A percentile compares a stretch with the other conserved stretches of the same genome.
phyloP scores from a whole-genome alignment of 2,797 vertebrate genomes.

The Carcharodon carcharias region DNA sequence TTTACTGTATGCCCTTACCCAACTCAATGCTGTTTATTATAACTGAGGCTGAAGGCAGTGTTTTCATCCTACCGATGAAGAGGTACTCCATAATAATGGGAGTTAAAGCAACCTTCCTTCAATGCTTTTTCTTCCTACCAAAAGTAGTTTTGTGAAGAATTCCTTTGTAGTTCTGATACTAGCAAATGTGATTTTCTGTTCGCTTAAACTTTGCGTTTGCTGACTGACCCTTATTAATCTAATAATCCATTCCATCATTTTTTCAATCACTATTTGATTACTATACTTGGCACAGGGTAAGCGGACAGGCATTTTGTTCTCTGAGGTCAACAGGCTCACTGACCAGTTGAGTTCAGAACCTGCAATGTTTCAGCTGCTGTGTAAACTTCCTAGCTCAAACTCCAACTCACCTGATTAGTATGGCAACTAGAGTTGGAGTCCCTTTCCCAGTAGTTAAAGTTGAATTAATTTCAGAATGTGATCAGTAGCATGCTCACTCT shows the following conservation, averaged over 20 bases:
- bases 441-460: background rate
- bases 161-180: background rate
- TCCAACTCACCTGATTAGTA: background rate
- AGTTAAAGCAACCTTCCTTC: background rate
- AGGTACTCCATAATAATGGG: background rate
- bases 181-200: background rate
- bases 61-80: background rate
- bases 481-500: background rate
- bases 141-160: background rate
- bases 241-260: conserved; percentile 13
- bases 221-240: conserved; percentile 5
- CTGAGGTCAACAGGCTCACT: background rate
- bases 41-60: background rate
- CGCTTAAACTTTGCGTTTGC: background rate
- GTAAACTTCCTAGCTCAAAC: background rate
- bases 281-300: background rate
- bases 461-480: background rate
- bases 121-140: background rate
- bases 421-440: background rate
- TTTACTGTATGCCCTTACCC: background rate
- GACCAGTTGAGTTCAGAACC: background rate
- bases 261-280: conserved; percentile 15
- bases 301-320: background rate
- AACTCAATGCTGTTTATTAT: background rate
- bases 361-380: background rate